phyloP scores from a whole-genome alignment of 92 coral and sea anemone genomes.

The Plumapathes pennacea region DNA sequence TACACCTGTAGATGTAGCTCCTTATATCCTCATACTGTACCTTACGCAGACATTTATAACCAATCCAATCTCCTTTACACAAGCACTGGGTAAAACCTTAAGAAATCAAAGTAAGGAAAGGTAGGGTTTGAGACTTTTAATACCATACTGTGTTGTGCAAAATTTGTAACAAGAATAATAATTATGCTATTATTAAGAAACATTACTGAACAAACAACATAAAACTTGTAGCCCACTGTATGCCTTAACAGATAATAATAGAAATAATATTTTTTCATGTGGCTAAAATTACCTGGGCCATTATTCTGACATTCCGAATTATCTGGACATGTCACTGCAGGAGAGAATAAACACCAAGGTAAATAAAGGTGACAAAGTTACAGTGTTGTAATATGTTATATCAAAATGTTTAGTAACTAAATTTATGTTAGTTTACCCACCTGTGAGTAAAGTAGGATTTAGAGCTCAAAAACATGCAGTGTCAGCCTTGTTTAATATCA shows the following conservation, averaged over 20 bases:
- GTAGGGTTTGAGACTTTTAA: neutral
- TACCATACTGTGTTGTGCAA: neutral
- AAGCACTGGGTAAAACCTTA: constrained; percentile 56
- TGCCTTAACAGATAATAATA: no score
- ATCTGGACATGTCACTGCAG: constrained; percentile 49
- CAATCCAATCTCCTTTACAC: constrained; percentile 41
- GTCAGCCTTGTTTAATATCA: no score
- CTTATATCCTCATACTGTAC: no score
- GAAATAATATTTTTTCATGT: neutral
- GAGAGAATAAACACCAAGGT: neutral
- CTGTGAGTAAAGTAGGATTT: neutral
- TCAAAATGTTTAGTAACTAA: no score
- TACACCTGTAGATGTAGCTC: no score
- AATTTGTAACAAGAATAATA: neutral
- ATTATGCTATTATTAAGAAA: neutral
- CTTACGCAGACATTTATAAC: constrained; percentile 54
- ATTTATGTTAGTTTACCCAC: no score
- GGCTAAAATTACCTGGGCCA: constrained; percentile 62
- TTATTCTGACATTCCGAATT: constrained; percentile 43
- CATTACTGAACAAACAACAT: no score
- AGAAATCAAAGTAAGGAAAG: neutral
- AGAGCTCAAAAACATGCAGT: neutral
- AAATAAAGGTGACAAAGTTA: no score
- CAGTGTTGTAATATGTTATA: no score
- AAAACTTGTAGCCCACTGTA: no score